A percentile compares a stretch with the other conserved stretches of the same genome.
Conservation (phyloP, 2,113 vertebrate genomes). For the Alectura lathami region DNA sequence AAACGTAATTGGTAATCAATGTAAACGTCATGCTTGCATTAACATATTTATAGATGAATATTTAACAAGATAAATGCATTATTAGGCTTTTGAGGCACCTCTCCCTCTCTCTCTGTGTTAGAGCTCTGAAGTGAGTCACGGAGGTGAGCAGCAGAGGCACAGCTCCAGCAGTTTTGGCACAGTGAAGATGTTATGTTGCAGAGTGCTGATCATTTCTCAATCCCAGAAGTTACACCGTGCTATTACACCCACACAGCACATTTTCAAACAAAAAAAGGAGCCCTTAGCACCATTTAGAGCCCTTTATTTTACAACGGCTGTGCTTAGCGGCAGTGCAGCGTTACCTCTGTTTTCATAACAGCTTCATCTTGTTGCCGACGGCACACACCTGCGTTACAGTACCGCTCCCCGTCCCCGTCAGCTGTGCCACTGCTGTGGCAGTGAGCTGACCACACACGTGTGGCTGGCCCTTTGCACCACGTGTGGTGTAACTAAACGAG, state of each 20-base stretch:
- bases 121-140: not conserved
- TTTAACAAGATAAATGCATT: not conserved
- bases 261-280: not conserved
- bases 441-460: not conserved
- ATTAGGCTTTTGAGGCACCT: not conserved
- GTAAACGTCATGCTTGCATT: accelerated
- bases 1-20: not conserved
- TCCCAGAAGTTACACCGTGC: not conserved
- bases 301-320: not conserved
- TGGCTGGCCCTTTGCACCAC: not conserved
- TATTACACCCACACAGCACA: not conserved
- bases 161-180: not conserved
- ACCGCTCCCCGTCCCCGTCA: accelerated
- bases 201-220: not conserved
- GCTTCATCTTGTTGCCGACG: not conserved
- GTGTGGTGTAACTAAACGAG: too few relatives aligned
- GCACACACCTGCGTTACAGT: accelerated
- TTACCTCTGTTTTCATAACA: not conserved
- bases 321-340: not conserved
- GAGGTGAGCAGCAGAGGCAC: not conserved
- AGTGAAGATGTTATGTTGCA: not conserved
- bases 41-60: too few relatives aligned
- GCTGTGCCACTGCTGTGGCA: accelerated
- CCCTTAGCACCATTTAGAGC: not conserved
- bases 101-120: not conserved